A percentile compares a stretch with the other conserved stretches of the same genome.
Evolutionary conservation across 2,113 vertebrate species (phyloP).

Genomic region (Pseudopodoces humilis): DNA sequence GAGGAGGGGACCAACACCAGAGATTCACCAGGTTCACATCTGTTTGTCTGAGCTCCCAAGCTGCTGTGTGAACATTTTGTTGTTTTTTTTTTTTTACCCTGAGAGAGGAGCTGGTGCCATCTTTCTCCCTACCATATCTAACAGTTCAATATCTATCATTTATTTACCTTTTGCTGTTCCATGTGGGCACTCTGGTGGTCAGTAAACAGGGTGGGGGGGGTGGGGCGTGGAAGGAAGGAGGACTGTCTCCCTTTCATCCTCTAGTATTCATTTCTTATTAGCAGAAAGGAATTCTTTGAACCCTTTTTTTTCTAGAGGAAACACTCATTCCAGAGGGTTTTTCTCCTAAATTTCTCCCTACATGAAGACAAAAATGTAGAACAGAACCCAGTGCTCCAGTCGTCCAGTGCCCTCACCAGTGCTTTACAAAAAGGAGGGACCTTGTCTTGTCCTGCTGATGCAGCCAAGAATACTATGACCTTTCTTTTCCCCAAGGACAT

Average conservation of each 20-base stretch:
- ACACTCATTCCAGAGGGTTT: neutral
- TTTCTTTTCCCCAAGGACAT: neutral
- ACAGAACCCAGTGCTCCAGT: neutral
- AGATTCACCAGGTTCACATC: neutral
- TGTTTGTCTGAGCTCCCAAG: accelerated
- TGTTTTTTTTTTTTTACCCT: neutral
- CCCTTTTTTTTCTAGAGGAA: neutral
- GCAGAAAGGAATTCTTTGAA: neutral
- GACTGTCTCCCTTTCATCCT: no score
- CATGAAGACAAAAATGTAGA: neutral
- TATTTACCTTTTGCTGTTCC: neutral
- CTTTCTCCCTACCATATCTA: neutral
- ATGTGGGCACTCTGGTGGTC: neutral
- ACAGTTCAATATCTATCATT: neutral
- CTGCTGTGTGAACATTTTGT: accelerated
- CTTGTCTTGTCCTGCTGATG: neutral
- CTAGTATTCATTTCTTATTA: neutral
- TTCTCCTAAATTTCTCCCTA: neutral
- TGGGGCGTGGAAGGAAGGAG: no score
- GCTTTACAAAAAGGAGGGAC: neutral
- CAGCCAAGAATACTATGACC: neutral
- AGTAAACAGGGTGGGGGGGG: accelerated
- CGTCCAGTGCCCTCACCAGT: neutral
- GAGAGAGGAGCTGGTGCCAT: accelerated
- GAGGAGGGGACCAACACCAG: neutral